A percentile compares a stretch with the other conserved stretches of the same genome.
phyloP scores from a whole-genome alignment of 2,797 vertebrate genomes.

The Lagodon rhomboides region DNA sequence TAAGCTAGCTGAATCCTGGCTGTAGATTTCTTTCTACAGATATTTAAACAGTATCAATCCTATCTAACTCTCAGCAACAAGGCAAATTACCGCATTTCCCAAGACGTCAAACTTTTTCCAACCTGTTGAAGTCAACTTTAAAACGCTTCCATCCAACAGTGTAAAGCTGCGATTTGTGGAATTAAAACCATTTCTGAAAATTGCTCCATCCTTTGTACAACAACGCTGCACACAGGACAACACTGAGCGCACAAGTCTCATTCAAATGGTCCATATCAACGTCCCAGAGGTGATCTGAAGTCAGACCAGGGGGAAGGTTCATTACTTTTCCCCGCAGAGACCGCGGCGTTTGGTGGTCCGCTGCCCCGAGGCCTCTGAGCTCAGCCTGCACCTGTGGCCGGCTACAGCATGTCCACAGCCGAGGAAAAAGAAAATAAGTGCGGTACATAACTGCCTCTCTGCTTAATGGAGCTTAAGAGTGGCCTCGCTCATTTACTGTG shows the following conservation, averaged over 20 bases:
- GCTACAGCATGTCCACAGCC: conserved; percentile 11
- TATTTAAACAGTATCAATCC: background rate
- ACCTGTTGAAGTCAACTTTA: conserved; percentile 3
- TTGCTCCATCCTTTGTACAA: conserved; percentile 25
- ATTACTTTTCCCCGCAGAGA: conserved; percentile 54
- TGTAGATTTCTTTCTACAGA: background rate
- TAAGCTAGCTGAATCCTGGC: background rate
- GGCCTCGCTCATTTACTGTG: conserved; percentile 49
- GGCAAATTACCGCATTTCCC: background rate
- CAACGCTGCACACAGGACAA: background rate
- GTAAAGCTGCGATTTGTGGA: conserved; percentile 10
- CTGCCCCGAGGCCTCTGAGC: conserved; percentile 37
- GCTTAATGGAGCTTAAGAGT: conserved; percentile 70
- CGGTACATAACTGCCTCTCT: conserved; percentile 56
- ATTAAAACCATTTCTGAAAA: conserved; percentile 31
- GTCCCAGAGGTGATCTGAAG: conserved; percentile 29
- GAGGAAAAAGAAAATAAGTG: conserved; percentile 66
- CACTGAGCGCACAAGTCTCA: conserved; percentile 21
- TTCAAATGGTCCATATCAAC: conserved; percentile 44
- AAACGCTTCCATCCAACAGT: background rate
- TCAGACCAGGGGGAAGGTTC: conserved; percentile 34
- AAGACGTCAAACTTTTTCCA: background rate
- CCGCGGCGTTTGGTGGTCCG: conserved; percentile 52
- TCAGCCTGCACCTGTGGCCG: conserved; percentile 70
- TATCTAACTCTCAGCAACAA: background rate